Conservation (phyloP, 2,113 vertebrate genomes). For the Sterna hirundo region DNA sequence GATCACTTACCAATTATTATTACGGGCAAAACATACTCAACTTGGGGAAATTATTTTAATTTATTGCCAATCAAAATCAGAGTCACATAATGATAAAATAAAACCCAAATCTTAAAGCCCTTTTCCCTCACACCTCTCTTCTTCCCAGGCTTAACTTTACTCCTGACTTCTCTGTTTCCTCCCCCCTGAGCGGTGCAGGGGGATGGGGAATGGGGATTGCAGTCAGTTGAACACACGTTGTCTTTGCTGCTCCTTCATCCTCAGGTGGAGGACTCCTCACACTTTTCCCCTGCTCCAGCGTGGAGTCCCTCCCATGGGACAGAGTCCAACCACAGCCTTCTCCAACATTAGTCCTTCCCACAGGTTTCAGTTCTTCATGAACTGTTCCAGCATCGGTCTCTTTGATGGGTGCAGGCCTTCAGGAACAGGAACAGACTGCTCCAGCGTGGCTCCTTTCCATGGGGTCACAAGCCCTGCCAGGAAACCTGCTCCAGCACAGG, state of each 20-base stretch:
- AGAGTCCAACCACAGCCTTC: not conserved
- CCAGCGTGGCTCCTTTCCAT: not conserved
- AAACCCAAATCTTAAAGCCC: not conserved
- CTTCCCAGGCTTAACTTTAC: not conserved
- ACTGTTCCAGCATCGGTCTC: not conserved
- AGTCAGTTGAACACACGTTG: accelerated
- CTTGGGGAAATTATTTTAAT: not conserved
- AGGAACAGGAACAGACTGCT: not conserved
- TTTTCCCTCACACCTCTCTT: not conserved
- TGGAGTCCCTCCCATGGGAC: not conserved
- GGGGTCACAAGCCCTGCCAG: not conserved
- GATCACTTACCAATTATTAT: not conserved
- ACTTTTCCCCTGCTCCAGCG: not conserved
- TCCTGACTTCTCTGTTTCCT: not conserved
- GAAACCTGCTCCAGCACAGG: not conserved
- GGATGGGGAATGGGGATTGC: not conserved
- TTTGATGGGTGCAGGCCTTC: not conserved
- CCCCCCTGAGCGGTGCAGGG: not conserved
- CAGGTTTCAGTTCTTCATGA: not conserved
- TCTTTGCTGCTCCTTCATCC: not conserved
- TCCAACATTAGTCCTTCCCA: not conserved
- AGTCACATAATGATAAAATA: not conserved
- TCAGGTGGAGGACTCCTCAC: not conserved
- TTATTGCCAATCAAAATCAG: not conserved
- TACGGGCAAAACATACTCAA: not conserved